Percentiles rank a stretch among this genome's conserved stretches.
These are phyloP conservation scores for Synchiropus splendidus DNA, from an alignment of 2,113 vertebrate genomes.

Conservation along the genomic window DNA sequence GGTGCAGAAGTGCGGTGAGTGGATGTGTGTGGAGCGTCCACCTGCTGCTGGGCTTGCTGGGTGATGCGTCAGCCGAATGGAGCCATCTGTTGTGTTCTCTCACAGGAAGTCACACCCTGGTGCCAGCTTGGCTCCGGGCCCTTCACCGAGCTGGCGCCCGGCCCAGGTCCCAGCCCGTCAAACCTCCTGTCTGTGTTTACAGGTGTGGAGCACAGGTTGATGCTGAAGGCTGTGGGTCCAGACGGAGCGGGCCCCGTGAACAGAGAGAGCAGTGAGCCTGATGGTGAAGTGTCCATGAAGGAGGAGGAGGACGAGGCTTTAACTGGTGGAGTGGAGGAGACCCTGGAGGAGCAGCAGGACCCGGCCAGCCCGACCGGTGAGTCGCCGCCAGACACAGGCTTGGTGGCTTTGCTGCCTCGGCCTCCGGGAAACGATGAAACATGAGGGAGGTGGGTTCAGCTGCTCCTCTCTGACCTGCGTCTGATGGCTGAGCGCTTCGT, in stretches of 20 bases:
- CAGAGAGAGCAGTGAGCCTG: slow-evolving; percentile 7
- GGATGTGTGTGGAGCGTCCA: slow-evolving; percentile 2
- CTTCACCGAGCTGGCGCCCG: no score
- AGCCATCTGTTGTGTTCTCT: slow-evolving; percentile 70
- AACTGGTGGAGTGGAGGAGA: slow-evolving; percentile 18
- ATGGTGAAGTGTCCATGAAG: slow-evolving; percentile 4
- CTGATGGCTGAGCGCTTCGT: no score
- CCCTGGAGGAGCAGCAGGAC: slow-evolving; percentile 10
- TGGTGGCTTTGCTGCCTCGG: no score
- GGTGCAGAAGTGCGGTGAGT: slow-evolving; percentile 74
- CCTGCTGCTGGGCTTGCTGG: no score
- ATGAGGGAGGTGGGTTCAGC: no score
- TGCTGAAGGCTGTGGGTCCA: slow-evolving; percentile 59
- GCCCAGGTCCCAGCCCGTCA: no score
- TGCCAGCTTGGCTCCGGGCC: slow-evolving; percentile 32
- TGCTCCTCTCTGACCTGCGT: no score
- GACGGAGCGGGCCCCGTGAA: slow-evolving; percentile 31
- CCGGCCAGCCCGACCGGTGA: slow-evolving; percentile 41
- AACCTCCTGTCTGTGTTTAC: no score
- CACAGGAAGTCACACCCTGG: slow-evolving; percentile 49
- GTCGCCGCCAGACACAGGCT: no score
- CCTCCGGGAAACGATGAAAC: no score
- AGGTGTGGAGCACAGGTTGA: slow-evolving; percentile 62
- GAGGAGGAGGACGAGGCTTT: slow-evolving; percentile 17
- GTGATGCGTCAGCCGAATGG: slow-evolving; percentile 47